Evolutionary conservation across 2,888 invertebrate genomes (phyloP).

Genomic region (Drosophila birchii): DNA sequence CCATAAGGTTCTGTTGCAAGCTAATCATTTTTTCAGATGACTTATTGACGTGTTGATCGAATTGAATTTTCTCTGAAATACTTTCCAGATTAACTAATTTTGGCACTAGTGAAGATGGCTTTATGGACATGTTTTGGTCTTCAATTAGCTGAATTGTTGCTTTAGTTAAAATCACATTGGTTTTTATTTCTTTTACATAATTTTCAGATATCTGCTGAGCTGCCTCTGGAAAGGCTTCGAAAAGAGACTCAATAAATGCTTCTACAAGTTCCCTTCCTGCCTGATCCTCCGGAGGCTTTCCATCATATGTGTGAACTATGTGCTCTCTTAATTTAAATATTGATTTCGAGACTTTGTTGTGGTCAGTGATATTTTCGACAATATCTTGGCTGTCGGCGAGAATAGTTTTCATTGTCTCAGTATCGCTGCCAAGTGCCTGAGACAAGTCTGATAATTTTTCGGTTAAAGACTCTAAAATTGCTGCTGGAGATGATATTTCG

Average conservation of each 20-base stretch:
- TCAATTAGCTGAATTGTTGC: constrained; percentile 45
- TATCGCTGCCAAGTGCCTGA: neutral
- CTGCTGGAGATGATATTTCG: neutral
- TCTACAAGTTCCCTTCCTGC: constrained; percentile 45
- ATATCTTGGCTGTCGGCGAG: constrained; percentile 35
- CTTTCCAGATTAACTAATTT: constrained; percentile 57
- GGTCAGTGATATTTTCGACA: constrained; percentile 50
- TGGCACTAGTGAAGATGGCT: constrained; percentile 48
- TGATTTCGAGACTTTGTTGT: constrained; percentile 60
- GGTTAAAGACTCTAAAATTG: constrained; percentile 22
- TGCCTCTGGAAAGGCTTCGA: constrained; percentile 51
- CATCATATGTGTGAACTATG: constrained; percentile 82
- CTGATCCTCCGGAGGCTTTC: constrained; percentile 48
- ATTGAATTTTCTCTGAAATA: constrained; percentile 52
- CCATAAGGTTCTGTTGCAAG: constrained; percentile 80
- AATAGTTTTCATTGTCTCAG: constrained; percentile 13
- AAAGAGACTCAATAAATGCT: constrained; percentile 52
- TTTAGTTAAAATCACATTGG: constrained; percentile 49
- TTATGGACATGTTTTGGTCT: constrained; percentile 47
- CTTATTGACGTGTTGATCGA: constrained; percentile 57
- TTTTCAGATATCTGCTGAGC: constrained; percentile 37
- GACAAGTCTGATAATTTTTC: constrained; percentile 30
- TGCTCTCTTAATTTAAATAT: constrained; percentile 79
- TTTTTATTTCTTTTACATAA: constrained; percentile 56
- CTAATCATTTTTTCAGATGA: constrained; percentile 76